phyloP scores from a whole-genome alignment of 37 sponge, comb jelly and placozoan species.

The Sycon ciliatum region DNA sequence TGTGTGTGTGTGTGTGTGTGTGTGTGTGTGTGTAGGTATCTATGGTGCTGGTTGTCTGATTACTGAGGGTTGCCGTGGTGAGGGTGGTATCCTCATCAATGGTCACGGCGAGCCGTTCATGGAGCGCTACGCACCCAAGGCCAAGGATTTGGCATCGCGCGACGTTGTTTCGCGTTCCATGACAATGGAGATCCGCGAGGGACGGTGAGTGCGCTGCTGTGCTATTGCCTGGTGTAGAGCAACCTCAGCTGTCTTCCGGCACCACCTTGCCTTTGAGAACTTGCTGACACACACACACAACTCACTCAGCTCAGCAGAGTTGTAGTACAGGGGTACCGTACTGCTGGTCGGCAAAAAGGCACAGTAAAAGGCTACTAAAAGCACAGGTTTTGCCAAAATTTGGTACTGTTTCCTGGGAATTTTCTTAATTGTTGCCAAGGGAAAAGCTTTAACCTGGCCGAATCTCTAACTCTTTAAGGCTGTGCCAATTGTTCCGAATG shows the following conservation, averaged over 20 bases:
- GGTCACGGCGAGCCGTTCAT: constrained; percentile 88
- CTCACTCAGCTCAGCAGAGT: too few relatives aligned
- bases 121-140: constrained; percentile 92
- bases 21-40: constrained; percentile 66
- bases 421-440: too few relatives aligned
- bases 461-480: too few relatives aligned
- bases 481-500: too few relatives aligned
- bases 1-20: background rate
- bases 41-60: constrained; percentile 98
- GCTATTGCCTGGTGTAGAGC: background rate
- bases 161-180: constrained; percentile 95
- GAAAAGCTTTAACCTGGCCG: too few relatives aligned
- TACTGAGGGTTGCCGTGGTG: constrained; percentile 96
- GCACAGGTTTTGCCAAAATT: too few relatives aligned
- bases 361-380: too few relatives aligned
- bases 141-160: constrained; percentile 97
- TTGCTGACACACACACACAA: too few relatives aligned
- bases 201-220: constrained; percentile 45
- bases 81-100: constrained; percentile 94
- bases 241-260: background rate
- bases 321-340: too few relatives aligned
- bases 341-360: too few relatives aligned
- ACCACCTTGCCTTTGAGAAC: background rate
- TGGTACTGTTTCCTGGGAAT: too few relatives aligned
- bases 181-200: constrained; percentile 93